Evolutionary conservation across 1,140 invertebrate species (phyloP), one percentile per base, ranked within the genome.

Genomic region (Stegodyphus dumicola): DNA sequence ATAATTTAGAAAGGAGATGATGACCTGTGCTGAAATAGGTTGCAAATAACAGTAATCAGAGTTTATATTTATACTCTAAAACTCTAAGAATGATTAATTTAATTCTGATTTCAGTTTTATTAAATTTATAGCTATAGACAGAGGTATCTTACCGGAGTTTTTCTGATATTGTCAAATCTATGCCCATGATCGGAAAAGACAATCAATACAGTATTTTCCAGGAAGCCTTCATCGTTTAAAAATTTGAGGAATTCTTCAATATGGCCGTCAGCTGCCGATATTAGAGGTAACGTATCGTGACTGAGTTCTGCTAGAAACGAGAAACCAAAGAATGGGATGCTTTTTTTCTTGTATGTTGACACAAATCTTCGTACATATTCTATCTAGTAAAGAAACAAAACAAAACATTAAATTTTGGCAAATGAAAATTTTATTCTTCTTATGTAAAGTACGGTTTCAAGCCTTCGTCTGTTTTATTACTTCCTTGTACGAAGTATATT

Each of bases 131-230:
- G 33, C 1, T 33, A 33, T 33, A 33, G 33, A 33, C 1, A 33
- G 33, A 33, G 33, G 33, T 3, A 33, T 33, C 56, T 60, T 70
- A 85, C 81, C 53, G 49, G 73, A 13, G 88, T 89, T 65, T 53
- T 15, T 65, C 87, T 67, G 9, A 89, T 87, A 17, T 80, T 15
- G 60, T 86, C 87, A 65, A 89, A 89, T 67, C 89, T 84, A 18
- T 89, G 88, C 10, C 89, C 89, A 51, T 90, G 89, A 65, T 90
- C 89, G 6, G 88, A 88, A 87, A 89, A 87, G 9, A 90, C 81
- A 66, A 90, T 85, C 11, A 90, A 52, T 6, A 89, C n/a, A 6
- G 89, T 89, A 11, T 89, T 87, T 7, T 88, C 77, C n/a, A 89
- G 75, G 49, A 86, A n/a, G 13, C 86, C 86, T 0, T 75, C 51